phyloP scores from a whole-genome alignment of 2,888 invertebrate genomes.

The Adelognathus sp. region DNA sequence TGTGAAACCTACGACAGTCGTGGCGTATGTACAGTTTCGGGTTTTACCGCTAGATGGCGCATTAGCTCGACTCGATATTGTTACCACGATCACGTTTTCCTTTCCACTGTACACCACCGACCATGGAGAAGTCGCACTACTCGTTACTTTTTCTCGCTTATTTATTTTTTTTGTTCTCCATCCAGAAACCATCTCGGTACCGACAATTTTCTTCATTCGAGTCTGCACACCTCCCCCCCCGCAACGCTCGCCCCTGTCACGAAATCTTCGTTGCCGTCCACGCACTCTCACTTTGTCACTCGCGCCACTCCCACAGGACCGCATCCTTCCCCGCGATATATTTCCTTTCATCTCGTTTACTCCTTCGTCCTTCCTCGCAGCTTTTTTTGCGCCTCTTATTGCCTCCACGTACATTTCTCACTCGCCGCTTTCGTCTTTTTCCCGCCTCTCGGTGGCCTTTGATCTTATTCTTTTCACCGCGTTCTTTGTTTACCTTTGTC shows the following conservation, averaged over 20 bases:
- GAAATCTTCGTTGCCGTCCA: neutral
- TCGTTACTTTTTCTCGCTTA: neutral
- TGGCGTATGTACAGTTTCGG: neutral
- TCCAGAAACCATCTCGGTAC: neutral
- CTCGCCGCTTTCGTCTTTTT: neutral
- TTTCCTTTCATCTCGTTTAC: neutral
- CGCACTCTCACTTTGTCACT: neutral
- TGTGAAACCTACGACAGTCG: too few relatives aligned
- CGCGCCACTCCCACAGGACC: neutral
- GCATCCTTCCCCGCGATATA: neutral
- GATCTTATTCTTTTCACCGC: neutral
- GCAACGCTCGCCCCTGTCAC: too few relatives aligned
- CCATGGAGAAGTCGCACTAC: neutral
- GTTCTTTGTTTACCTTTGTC: neutral
- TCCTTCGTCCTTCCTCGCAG: neutral
- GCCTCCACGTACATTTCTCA: neutral
- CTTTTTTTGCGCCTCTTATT: neutral
- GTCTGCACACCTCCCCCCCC: neutral
- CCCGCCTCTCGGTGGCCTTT: neutral
- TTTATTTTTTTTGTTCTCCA: neutral
- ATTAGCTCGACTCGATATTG: neutral
- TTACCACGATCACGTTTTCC: slow-evolving; percentile 1
- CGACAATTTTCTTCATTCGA: neutral
- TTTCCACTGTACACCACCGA: neutral
- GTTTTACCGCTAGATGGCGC: neutral